Evolutionary conservation across 2,797 vertebrate genomes (phyloP), one percentile per base, ranked within the genome.

Genomic region (Propithecus deckenii): DNA sequence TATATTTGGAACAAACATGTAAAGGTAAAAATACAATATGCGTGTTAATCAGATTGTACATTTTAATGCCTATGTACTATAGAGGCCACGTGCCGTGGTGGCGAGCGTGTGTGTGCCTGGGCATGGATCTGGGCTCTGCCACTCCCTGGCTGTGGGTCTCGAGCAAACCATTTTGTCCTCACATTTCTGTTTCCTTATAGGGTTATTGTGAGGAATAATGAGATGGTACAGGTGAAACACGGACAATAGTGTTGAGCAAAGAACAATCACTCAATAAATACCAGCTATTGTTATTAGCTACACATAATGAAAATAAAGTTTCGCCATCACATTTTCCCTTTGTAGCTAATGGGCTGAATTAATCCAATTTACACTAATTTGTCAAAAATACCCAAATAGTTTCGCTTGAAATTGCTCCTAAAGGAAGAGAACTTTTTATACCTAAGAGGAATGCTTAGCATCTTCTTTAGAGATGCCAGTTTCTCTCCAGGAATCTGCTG

Each of bases 361-460:
- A 94, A 96, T 89, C 63, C 83, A 91, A 74, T 92, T 94, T 92
- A 25, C 46, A 89, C 89, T 86, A 74, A 94, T 94, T 93, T 94
- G 94, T 95, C 86, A 72, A 96, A 96, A 94, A 91, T 89, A 97
- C 71, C 57, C 92, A 89, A 91, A 95, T 55, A 97, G 71, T 91
- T 86, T 84, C 71, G 20, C 14, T 18, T 50, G 75, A 97, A 96
- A 94, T 95, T 85, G 76, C 74, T 81, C 38, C 78, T 55, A 57
- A 97, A 91, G 89, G 94, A 85, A 90, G 69, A 75, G 59, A 97
- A 91, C 1, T 15, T 95, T 94, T 86, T 55, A 76, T 61, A 71
- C 18, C 89, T 65, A 83, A 76, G 65, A 96, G 63, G 80, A 86
- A 78, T 59, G 22, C 88, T 92, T 32, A 80, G 85, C 71, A 46